Percentiles rank a stretch among this genome's conserved stretches.
phyloP scores from a whole-genome alignment of 1,140 invertebrate genomes.

The Drosophila santomea region DNA sequence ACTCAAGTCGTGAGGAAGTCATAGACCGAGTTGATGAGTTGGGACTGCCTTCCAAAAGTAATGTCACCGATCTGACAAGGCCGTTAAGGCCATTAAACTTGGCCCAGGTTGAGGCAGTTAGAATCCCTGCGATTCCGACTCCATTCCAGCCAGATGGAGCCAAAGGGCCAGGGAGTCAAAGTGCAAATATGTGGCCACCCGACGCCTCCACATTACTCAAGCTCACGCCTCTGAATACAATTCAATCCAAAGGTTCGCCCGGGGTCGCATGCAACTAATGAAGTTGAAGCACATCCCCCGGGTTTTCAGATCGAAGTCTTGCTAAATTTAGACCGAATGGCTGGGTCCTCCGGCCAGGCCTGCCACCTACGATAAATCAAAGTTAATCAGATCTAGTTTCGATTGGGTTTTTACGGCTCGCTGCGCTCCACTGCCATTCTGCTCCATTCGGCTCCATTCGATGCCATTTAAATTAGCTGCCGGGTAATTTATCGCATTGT shows the following conservation, averaged over 20 bases:
- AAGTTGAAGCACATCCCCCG: constrained; percentile 54
- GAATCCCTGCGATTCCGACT: constrained; percentile 1
- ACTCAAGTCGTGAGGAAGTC: constrained; percentile 63
- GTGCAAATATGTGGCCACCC: constrained; percentile 71
- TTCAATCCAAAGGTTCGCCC: constrained; percentile 71
- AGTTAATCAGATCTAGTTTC: constrained; percentile 82
- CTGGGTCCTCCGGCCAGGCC: constrained; percentile 6
- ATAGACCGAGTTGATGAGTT: constrained; percentile 57
- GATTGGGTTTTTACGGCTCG: constrained; percentile 75
- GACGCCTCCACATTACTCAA: constrained; percentile 77
- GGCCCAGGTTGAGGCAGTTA: constrained; percentile 10
- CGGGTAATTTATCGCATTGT: constrained; percentile 81
- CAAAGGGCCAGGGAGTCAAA: constrained; percentile 54
- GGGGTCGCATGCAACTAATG: constrained; percentile 67
- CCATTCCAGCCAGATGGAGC: constrained; percentile 3
- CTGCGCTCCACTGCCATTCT: constrained; percentile 22
- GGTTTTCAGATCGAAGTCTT: constrained; percentile 6
- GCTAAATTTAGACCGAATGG: constrained; percentile 64
- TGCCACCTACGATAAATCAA: constrained; percentile 80
- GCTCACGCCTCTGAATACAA: constrained; percentile 69
- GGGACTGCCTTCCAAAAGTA: constrained; percentile 43
- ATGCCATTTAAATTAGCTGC: constrained; percentile 81
- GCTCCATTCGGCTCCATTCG: constrained; percentile 55
- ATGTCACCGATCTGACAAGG: constrained; percentile 73
- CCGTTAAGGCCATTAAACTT: constrained; percentile 65